Evolutionary conservation across 1,140 invertebrate species (phyloP).

Genomic region (Monochamus saltuarius): DNA sequence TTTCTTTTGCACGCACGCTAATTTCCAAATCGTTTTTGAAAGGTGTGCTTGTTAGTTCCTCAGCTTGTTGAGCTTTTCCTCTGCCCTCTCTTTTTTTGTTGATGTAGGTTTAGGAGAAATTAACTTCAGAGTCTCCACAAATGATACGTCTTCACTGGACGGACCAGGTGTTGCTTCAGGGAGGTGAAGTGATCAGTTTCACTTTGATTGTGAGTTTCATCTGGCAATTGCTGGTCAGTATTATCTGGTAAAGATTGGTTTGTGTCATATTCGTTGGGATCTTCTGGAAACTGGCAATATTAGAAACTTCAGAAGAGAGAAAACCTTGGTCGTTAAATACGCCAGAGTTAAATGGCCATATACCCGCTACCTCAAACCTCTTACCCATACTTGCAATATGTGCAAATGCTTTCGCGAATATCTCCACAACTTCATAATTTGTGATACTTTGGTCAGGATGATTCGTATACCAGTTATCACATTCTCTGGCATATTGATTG

Average conservation of each 20-base stretch:
- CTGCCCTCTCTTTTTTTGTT: too few species aligned
- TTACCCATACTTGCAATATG: slow-evolving; percentile 22
- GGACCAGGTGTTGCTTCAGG: too few species aligned
- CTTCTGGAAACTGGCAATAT: background rate
- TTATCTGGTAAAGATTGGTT: too few species aligned
- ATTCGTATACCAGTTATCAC: slow-evolving; percentile 22
- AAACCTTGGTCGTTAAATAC: slow-evolving; percentile 18
- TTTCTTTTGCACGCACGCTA: too few species aligned
- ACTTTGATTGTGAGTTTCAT: background rate
- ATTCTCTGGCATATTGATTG: slow-evolving; percentile 2
- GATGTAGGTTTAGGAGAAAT: too few species aligned
- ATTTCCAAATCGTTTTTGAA: too few species aligned
- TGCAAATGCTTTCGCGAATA: slow-evolving; percentile 19
- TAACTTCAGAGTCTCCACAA: too few species aligned
- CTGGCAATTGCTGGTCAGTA: too few species aligned
- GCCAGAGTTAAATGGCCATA: slow-evolving; percentile 8
- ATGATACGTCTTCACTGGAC: too few species aligned
- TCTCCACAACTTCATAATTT: slow-evolving; percentile 17
- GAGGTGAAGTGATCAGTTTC: too few species aligned
- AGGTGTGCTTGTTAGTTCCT: too few species aligned
- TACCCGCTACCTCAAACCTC: slow-evolving; percentile 19
- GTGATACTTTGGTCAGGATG: slow-evolving; percentile 12
- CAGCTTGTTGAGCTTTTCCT: too few species aligned
- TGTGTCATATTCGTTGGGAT: background rate
- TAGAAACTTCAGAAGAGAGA: slow-evolving; percentile 4